Conservation (phyloP, 2,888 invertebrate genomes). For the Bembecia ichneumoniformis region DNA sequence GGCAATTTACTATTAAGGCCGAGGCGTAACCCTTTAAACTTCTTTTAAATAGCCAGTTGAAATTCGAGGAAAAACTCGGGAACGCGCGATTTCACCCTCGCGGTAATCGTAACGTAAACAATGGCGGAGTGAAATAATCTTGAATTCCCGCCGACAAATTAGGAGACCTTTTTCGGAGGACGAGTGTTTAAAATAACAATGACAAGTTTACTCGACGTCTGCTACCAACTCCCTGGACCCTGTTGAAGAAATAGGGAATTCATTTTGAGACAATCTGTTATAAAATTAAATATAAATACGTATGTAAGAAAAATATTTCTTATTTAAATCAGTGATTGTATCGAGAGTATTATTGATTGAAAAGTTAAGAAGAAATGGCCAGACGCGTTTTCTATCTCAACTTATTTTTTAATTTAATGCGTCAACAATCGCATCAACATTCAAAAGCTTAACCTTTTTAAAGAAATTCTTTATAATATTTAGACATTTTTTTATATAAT, state of each 20-base stretch:
- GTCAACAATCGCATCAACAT: too few relatives aligned
- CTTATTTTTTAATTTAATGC: too few relatives aligned
- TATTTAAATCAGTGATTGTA: too few relatives aligned
- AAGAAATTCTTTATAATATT: too few relatives aligned
- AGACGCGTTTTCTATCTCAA: too few relatives aligned
- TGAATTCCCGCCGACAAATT: constrained; percentile 67
- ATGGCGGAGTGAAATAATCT: constrained; percentile 60
- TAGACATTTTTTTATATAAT: too few relatives aligned
- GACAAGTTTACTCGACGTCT: constrained; percentile 9
- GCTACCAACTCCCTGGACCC: background rate
- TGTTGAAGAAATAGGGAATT: background rate
- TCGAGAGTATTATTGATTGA: too few relatives aligned
- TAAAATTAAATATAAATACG: too few relatives aligned
- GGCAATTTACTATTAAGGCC: constrained; percentile 55
- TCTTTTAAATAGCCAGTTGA: constrained; percentile 41
- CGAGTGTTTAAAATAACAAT: constrained; percentile 49
- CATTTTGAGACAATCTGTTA: too few relatives aligned
- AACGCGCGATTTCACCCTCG: constrained; percentile 64
- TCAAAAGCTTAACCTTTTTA: too few relatives aligned
- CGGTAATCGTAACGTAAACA: constrained; percentile 68
- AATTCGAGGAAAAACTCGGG: constrained; percentile 62
- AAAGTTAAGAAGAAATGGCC: too few relatives aligned
- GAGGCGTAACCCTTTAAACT: constrained; percentile 57
- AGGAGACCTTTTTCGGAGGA: constrained; percentile 57
- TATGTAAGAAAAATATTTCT: too few relatives aligned